Evolutionary conservation across 2,888 invertebrate species (phyloP), one percentile per base, ranked within the genome.

Genomic region (Danaus chrysippus): DNA sequence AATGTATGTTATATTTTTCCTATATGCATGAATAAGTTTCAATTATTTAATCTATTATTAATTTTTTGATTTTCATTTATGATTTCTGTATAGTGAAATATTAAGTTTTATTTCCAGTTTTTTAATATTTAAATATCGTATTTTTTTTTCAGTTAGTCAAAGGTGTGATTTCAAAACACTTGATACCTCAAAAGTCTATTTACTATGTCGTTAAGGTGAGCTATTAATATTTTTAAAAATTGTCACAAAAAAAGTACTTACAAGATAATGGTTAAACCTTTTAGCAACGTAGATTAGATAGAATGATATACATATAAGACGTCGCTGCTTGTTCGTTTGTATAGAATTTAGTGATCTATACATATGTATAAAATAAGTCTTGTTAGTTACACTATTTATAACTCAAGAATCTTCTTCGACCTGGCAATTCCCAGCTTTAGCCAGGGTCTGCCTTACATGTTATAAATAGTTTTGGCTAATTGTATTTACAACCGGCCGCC

Each of bases 141-240:
- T 10, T 15, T 49, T 17, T 49, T 15, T 55, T 56, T n/a, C 58
- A 64, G 66, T 59, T 61, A 10, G 54, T 66, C 15, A 59, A 54
- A 11, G 56, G 59, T 54, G 57, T 66, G 41, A 34, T 63, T 1
- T 19, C 34, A 3, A 43, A 57, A 13, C 55, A 63, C 42, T 53
- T 66, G 13, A 15, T 42, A 3, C 58, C 59, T 13, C 17, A 15
- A 2, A 11, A 34, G 12, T 23, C 41, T 1, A 52, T 12, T 3
- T 54, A 44, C 9, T 46, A 41, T 10, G 3, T 54, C 1, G 44
- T 59, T 3, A 59, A 59, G 46, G 59, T 59, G 3, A 44, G 54
- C 43, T 55, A 6, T 15, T 55, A 42, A 1, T 13, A 12, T 17
- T 19, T 42, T 8, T 15, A 13, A 17, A 12, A 6, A 17, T 10